Conservation (phyloP, 2,113 vertebrate genomes). For the Vidua chalybeata region DNA sequence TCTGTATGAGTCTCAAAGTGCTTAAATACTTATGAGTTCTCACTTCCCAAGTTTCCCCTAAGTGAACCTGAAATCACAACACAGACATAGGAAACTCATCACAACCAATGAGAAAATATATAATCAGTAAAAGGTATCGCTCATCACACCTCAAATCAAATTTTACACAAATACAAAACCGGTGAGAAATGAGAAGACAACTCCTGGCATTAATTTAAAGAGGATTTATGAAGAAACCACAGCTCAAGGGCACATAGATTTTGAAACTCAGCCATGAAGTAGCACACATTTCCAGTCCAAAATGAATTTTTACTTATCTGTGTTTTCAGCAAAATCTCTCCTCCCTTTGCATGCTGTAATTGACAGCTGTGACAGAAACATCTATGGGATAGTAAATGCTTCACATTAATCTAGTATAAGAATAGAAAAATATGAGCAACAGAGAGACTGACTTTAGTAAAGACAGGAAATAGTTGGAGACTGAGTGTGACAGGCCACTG, state of each 20-base stretch:
- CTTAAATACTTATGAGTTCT: background rate
- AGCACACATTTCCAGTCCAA: background rate
- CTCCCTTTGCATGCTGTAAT: background rate
- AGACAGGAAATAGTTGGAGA: background rate
- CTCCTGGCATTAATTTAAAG: background rate
- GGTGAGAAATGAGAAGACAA: background rate
- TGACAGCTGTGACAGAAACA: background rate
- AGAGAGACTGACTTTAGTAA: background rate
- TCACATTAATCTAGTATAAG: background rate
- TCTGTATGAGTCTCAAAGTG: background rate
- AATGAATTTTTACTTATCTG: background rate
- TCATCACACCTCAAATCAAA: background rate
- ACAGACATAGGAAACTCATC: background rate
- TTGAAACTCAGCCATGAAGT: background rate
- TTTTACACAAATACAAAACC: background rate
- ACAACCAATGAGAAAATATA: background rate
- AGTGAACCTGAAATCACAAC: background rate
- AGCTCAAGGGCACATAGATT: background rate
- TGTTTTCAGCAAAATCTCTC: background rate
- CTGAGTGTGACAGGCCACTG: background rate
- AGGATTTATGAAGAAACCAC: background rate
- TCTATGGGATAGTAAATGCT: background rate
- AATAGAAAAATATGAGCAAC: background rate
- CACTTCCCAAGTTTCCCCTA: background rate
- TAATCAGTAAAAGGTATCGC: background rate